Base-by-base conservation (phyloP, 2,888 invertebrate species). In the Pseudolycoriella hygida region DNA sequence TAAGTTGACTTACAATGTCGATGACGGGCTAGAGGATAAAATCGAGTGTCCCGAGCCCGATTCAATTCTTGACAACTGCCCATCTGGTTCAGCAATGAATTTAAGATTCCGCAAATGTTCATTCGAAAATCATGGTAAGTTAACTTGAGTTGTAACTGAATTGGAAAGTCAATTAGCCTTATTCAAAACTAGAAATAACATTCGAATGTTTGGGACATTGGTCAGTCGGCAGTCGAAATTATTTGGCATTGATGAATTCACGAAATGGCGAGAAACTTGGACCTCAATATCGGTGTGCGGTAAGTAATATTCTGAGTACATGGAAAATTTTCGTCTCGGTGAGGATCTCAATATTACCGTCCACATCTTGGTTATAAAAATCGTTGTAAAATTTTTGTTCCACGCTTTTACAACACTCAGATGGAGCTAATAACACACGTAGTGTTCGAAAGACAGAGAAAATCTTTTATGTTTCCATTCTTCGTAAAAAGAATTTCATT, bases 171-270 rank as follows among this genome's bases (percentile, higher is more conserved):
- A 34, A 14, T 5, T 34, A 4, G n/a, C 12, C n/a, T 34, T 30
- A 11, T 32, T 2, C 32, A 42, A 14, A 31, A 34, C 42, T 57
- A 72, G 74, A 73, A 53, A 62, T 74, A 46, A 70, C 67, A 46
- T 74, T 74, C 53, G 71, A 74, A 51, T 78, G 78, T 56, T 59
- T 78, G 50, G 78, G 75, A 19, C 71, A 71, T 53, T 78, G 78
- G 78, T 64, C 67, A 47, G 60, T 66, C 5, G 65, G 68, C 49
- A 68, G 69, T 17, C 69, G 74, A 52, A 66, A 67, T 30, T 77
- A 71, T 57, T 57, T 77, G 47, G 71, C 74, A 8, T 64, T 76
- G 47, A 60, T 69, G 46, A 73, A 75, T 53, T 69, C 67, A 32
- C 58, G 67, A 48, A 43, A 43, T 11, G 20, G 39, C 4, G 64